Evolutionary conservation across 2,113 vertebrate species (phyloP).

Genomic region (Rallus limicola): DNA sequence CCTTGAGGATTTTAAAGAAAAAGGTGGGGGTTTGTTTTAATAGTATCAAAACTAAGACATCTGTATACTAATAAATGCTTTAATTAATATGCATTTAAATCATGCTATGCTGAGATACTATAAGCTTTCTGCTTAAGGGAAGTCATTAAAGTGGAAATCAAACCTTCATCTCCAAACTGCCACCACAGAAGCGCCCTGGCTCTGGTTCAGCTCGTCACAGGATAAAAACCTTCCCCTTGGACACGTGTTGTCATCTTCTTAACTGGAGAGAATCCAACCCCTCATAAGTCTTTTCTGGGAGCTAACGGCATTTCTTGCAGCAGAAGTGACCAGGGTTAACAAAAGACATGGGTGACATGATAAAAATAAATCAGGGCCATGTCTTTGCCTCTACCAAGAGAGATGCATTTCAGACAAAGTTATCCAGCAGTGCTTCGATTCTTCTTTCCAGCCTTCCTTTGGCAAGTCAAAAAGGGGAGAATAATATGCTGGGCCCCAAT

Average conservation of each 20-base stretch:
- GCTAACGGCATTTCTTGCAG: neutral
- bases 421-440: neutral
- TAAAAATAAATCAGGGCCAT: neutral
- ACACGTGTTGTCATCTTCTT: neutral
- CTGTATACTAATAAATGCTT: neutral
- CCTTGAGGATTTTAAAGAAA: neutral
- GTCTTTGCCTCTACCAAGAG: neutral
- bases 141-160: neutral
- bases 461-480: neutral
- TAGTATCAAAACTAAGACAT: neutral
- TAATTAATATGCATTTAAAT: neutral
- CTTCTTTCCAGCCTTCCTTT: neutral
- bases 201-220: neutral
- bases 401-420: neutral
- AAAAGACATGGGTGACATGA: neutral
- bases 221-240: neutral
- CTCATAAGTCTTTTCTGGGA: neutral
- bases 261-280: neutral
- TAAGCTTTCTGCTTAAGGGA: neutral
- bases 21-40: neutral
- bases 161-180: neutral
- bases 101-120: neutral
- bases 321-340: neutral
- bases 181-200: neutral
- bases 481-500: neutral